Conservation (phyloP, 2,888 invertebrate genomes). For the Hedychridium roseum region DNA sequence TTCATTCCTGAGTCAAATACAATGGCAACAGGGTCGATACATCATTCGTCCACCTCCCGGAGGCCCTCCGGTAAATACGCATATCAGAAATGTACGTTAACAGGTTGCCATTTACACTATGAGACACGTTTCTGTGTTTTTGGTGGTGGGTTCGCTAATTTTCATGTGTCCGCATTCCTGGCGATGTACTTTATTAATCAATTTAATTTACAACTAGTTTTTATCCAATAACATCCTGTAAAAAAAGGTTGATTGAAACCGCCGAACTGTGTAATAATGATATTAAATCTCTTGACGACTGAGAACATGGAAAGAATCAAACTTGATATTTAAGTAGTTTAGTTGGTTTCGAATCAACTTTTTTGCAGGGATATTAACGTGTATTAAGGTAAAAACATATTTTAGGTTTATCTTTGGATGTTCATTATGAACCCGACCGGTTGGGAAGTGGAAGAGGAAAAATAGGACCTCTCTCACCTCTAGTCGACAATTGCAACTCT, state of each 20-base stretch:
- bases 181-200: no score
- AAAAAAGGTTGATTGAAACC: no score
- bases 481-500: conserved; percentile 78
- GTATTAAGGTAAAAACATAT: no score
- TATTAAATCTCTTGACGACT: no score
- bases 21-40: conserved; percentile 64
- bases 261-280: no score
- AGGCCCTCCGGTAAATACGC: conserved; percentile 66
- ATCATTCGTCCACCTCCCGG: conserved; percentile 72
- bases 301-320: no score
- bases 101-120: conserved; percentile 57
- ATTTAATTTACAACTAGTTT: no score
- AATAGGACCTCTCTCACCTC: conserved; percentile 79
- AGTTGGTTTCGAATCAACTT: no score
- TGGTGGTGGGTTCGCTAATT: conserved; percentile 54
- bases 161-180: no score
- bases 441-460: conserved; percentile 72
- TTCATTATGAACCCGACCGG: conserved; percentile 83
- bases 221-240: no score
- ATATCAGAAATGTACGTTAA: conserved; percentile 65
- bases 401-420: conserved; percentile 75
- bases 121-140: conserved; percentile 50
- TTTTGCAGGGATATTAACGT: no score
- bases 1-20: conserved; percentile 79
- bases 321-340: no score